phyloP scores from a whole-genome alignment of 1,140 invertebrate species.

The Scylla paramamosain region DNA sequence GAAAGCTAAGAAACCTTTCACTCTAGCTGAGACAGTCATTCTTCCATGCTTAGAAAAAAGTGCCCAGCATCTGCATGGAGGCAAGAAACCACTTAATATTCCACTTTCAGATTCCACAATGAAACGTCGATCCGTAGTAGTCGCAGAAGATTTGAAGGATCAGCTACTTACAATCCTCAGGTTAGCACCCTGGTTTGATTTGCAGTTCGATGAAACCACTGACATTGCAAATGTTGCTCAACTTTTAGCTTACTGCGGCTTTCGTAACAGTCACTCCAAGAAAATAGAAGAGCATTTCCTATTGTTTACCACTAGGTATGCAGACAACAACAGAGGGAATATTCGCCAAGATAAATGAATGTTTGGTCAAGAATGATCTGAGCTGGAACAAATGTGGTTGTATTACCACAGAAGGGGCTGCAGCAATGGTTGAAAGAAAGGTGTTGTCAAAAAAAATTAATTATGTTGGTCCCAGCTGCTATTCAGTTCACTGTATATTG shows the following conservation, averaged over 20 bases:
- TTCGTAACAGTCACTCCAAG: not conserved
- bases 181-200: constrained; percentile 25
- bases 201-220: constrained; percentile 42
- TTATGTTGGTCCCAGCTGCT: not conserved
- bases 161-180: constrained; percentile 4
- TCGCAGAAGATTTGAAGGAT: constrained; percentile 47
- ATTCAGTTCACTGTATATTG: not conserved
- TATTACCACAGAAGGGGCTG: too few species aligned
- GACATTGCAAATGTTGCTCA: constrained; percentile 39
- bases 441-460: not conserved
- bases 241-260: constrained; percentile 24
- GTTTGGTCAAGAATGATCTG: constrained; percentile 29
- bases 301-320: constrained; percentile 38
- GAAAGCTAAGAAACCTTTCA: constrained; percentile 5
- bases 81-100: constrained; percentile 28
- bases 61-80: constrained; percentile 38
- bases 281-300: constrained; percentile 27
- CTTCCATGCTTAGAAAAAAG: constrained; percentile 1
- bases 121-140: constrained; percentile 40
- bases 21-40: constrained; percentile 25
- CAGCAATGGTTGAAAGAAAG: not conserved
- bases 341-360: constrained; percentile 24
- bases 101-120: constrained; percentile 34
- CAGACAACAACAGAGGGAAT: constrained; percentile 29
- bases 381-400: not conserved